Percentiles rank a stretch among this genome's conserved stretches.
Conservation (phyloP, 2,797 vertebrate genomes). For the Hemitrygon akajei region DNA sequence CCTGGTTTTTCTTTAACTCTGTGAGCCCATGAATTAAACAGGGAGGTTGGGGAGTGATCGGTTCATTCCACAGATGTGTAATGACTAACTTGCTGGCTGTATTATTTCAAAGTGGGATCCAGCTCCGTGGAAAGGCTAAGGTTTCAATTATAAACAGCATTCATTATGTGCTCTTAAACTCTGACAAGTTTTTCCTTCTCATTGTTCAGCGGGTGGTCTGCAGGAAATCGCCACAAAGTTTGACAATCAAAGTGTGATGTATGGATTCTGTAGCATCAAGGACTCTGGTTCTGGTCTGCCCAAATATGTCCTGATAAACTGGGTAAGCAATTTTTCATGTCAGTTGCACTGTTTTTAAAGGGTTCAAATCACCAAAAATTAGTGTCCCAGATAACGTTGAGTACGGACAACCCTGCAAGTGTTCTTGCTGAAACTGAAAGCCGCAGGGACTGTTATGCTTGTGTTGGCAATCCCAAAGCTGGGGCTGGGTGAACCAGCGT, state of each 20-base stretch:
- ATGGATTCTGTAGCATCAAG: slow-evolving; percentile 95
- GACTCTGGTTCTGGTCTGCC: slow-evolving; percentile 78
- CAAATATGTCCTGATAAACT: slow-evolving; percentile 95
- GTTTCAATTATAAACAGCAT: not conserved
- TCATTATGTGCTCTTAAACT: not conserved
- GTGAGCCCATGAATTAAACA: not conserved
- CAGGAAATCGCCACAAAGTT: slow-evolving; percentile 80
- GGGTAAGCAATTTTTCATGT: slow-evolving; percentile 61
- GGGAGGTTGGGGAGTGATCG: not conserved
- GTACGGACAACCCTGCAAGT: no score
- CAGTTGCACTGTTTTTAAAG: not conserved
- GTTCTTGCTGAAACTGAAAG: no score
- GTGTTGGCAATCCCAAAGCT: no score
- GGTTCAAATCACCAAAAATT: not conserved
- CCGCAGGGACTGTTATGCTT: no score
- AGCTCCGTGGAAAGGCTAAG: not conserved
- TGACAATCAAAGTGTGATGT: slow-evolving; percentile 87
- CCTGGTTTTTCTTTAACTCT: not conserved
- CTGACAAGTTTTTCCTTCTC: slow-evolving; percentile 36
- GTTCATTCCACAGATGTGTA: not conserved
- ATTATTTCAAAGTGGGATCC: not conserved
- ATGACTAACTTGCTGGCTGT: not conserved
- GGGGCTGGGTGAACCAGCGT: no score
- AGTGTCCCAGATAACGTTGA: no score
- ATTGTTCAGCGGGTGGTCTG: slow-evolving; percentile 73